Conservation (phyloP, 1,140 invertebrate species). For the Drosophila ercepeae region DNA sequence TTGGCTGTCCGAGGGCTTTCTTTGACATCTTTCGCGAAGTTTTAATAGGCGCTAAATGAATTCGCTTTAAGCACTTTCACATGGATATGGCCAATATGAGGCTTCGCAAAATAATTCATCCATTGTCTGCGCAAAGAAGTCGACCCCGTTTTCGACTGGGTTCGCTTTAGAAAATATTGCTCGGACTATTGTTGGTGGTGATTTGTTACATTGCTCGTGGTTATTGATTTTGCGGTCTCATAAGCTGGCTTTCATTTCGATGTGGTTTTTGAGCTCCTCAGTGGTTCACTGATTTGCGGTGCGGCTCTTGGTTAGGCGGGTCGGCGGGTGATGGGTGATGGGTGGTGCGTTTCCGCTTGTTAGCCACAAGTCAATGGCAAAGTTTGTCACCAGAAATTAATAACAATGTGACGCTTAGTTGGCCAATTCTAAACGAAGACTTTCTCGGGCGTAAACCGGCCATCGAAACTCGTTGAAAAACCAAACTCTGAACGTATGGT, state of each 20-base stretch:
- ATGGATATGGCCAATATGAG: slow-evolving; percentile 24
- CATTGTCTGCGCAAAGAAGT: slow-evolving; percentile 46
- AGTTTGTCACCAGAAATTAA: slow-evolving; percentile 80
- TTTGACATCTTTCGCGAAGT: slow-evolving; percentile 40
- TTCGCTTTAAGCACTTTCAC: slow-evolving; percentile 61
- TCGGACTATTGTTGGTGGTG: slow-evolving; percentile 38
- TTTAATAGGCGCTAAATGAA: slow-evolving; percentile 54
- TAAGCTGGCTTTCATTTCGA: slow-evolving; percentile 74
- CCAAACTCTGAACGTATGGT: slow-evolving; percentile 45
- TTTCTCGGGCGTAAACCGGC: slow-evolving; percentile 65
- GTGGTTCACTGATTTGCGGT: slow-evolving; percentile 48
- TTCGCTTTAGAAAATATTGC: slow-evolving; percentile 47
- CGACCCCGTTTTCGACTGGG: slow-evolving; percentile 35
- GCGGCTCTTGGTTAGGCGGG: slow-evolving; percentile 33
- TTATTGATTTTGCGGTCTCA: slow-evolving; percentile 76
- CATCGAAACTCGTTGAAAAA: slow-evolving; percentile 57
- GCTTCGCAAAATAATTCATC: slow-evolving; percentile 26
- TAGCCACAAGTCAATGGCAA: slow-evolving; percentile 74
- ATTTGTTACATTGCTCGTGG: slow-evolving; percentile 50
- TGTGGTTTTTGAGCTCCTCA: slow-evolving; percentile 60
- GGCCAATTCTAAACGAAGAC: slow-evolving; percentile 68
- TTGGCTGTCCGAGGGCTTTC: slow-evolving; percentile 43
- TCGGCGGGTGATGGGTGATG: not conserved
- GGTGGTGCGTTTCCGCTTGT: slow-evolving; percentile 64
- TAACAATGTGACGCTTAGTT: slow-evolving; percentile 76